A percentile compares a stretch with the other conserved stretches of the same genome.
These are phyloP conservation scores for Rissa tridactyla DNA, from an alignment of 2,113 vertebrate genomes.

Conservation along the genomic window DNA sequence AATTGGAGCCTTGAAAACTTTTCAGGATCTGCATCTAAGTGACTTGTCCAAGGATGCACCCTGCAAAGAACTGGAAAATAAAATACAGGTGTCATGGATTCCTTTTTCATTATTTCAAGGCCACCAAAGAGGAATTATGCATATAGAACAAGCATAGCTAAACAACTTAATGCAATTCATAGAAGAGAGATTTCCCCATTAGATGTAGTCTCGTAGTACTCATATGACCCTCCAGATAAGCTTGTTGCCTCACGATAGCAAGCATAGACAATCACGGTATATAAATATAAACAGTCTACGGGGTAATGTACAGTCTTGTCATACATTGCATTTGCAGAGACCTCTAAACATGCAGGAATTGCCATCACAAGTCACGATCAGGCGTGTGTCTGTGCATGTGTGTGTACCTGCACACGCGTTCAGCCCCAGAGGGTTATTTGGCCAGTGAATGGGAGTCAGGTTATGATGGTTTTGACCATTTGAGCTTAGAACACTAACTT, in stretches of 20 bases:
- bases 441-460: neutral
- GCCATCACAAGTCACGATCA: neutral
- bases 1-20: neutral
- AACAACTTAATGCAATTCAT: neutral
- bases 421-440: neutral
- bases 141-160: neutral
- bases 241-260: neutral
- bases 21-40: neutral
- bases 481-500: neutral
- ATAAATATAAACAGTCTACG: neutral
- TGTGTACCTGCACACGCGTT: rapidly evolving
- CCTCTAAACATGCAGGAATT: neutral
- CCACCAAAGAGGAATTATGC: neutral
- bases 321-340: neutral
- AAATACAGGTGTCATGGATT: neutral
- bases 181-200: neutral
- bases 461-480: neutral
- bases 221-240: neutral
- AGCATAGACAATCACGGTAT: neutral
- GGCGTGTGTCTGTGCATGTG: rapidly evolving
- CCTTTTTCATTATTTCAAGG: neutral
- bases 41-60: neutral
- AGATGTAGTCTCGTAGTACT: neutral
- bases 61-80: neutral
- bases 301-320: neutral